Percentiles rank a stretch among this genome's conserved stretches.
Conservation (phyloP, 2,797 vertebrate genomes). For the Eremophila alpestris region DNA sequence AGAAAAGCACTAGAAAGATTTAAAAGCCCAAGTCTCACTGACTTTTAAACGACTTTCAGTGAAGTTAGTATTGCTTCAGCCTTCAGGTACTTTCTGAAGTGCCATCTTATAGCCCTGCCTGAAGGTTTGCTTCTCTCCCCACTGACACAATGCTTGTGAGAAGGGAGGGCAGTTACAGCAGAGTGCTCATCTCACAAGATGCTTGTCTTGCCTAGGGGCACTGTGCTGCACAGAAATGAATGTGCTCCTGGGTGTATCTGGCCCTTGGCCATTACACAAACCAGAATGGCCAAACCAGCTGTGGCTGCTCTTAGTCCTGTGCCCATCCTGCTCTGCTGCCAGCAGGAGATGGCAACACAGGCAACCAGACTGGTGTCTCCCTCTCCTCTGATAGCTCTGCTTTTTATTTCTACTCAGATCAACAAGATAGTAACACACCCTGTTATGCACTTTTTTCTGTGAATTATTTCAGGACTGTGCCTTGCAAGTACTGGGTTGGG, state of each 20-base stretch:
- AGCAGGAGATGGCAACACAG: fast-evolving
- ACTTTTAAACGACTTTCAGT: conserved; percentile 48
- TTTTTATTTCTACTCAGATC: not conserved
- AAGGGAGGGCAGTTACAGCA: not conserved
- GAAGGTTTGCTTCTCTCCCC: not conserved
- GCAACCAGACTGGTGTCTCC: fast-evolving
- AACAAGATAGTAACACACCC: not conserved
- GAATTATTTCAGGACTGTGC: not conserved
- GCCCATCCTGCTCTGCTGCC: not conserved
- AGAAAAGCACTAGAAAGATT: not conserved
- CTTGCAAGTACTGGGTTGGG: not conserved
- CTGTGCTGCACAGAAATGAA: not conserved
- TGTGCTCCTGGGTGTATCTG: not conserved
- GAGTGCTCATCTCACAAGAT: not conserved
- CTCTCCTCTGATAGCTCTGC: not conserved
- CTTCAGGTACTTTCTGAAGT: not conserved
- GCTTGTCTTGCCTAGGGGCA: not conserved
- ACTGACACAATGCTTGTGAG: fast-evolving
- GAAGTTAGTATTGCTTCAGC: not conserved
- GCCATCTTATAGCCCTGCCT: not conserved
- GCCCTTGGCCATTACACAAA: not conserved
- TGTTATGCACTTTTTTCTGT: not conserved
- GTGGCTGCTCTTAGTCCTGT: not conserved
- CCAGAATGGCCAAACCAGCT: not conserved
- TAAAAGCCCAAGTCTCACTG: not conserved